phyloP scores from a whole-genome alignment of 2,113 vertebrate species.

The Nannospalax galili region DNA sequence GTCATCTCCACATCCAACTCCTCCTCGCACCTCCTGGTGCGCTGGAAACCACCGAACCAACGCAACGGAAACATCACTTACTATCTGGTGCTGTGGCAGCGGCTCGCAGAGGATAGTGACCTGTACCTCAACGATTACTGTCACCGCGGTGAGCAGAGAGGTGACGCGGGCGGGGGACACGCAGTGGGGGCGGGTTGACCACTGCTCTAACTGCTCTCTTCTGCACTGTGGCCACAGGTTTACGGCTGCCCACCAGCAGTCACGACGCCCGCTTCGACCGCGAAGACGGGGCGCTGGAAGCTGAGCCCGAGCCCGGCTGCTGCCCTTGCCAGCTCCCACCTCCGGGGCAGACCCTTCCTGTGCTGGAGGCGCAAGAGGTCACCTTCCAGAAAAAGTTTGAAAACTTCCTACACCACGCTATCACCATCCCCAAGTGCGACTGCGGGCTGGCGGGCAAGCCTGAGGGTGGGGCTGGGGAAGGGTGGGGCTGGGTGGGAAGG shows the following conservation, averaged over 20 bases:
- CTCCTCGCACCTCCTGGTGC: slow-evolving; percentile 88
- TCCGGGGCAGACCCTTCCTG: slow-evolving; percentile 75
- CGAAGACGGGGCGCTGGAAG: slow-evolving; percentile 64
- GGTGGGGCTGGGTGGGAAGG: background rate
- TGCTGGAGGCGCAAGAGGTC: slow-evolving; percentile 81
- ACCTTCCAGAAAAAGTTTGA: slow-evolving; percentile 92
- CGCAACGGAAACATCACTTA: slow-evolving; percentile 89
- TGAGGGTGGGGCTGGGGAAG: background rate
- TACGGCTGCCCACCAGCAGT: slow-evolving; percentile 89
- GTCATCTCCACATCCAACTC: slow-evolving; percentile 90
- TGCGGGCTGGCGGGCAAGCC: fast-evolving
- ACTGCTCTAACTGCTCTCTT: background rate
- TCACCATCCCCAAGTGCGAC: slow-evolving; percentile 88
- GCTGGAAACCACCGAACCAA: slow-evolving; percentile 88
- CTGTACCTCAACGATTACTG: slow-evolving; percentile 89
- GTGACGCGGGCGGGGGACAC: background rate
- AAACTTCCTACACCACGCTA: slow-evolving; percentile 89
- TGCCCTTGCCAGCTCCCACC: slow-evolving; percentile 85
- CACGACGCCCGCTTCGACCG: slow-evolving; percentile 84
- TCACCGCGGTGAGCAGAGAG: slow-evolving; percentile 85
- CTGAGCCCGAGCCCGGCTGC: slow-evolving; percentile 83
- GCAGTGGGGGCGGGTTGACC: background rate
- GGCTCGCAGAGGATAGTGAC: slow-evolving; percentile 87
- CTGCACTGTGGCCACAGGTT: slow-evolving; percentile 69
- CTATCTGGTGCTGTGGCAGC: slow-evolving; percentile 90